Evolutionary conservation across 2,888 invertebrate genomes (phyloP), one percentile per base, ranked within the genome.

Genomic region (Acleris sparsana): DNA sequence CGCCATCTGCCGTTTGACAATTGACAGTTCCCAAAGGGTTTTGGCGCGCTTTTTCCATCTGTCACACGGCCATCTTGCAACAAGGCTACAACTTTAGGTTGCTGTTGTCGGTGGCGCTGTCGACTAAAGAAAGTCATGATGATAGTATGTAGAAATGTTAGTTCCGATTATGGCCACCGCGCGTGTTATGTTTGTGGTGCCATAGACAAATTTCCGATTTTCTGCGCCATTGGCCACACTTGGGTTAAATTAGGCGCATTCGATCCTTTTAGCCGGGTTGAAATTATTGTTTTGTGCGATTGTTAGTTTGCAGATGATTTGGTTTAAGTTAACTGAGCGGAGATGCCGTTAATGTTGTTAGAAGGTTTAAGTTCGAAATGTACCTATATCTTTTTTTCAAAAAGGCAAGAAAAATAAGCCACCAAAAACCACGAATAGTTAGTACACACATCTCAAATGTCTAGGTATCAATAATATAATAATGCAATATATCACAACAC

Each of bases 1-100:
- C 81, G 81, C 82, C 92, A 91, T 92, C 91, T 91, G 89, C 77
- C 75, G 70, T 80, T 76, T 39, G 39, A 39, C 39, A 39, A 39
- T 39, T 84, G 84, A 83, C 84, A 80, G 80, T 72, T 92, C 90
- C 90, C 92, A 90, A 92, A 92, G 90, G 92, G 91, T 87, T 87
- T 89, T 86, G 82, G 85, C 86, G 85, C 86, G 79, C 82, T 82
- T 80, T 76, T 80, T 80, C 77, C 83, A 82, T 84, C 84, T 87
- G 85, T 85, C 85, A 85, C 78, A 75, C 86, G 79, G 85, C 88
- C 88, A 88, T 88, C 84, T 89, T 87, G 57, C 62, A 60, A 43
- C 7, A n/a, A 16, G n/a, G 56, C 60, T 51, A 60, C 17, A 4
- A 2, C 7, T 20, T 33, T 33, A 1, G 39, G 1, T 20, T 65